These are phyloP conservation scores for Aleiodes alternator DNA, from an alignment of 2,888 invertebrate genomes.

Conservation along the genomic window DNA sequence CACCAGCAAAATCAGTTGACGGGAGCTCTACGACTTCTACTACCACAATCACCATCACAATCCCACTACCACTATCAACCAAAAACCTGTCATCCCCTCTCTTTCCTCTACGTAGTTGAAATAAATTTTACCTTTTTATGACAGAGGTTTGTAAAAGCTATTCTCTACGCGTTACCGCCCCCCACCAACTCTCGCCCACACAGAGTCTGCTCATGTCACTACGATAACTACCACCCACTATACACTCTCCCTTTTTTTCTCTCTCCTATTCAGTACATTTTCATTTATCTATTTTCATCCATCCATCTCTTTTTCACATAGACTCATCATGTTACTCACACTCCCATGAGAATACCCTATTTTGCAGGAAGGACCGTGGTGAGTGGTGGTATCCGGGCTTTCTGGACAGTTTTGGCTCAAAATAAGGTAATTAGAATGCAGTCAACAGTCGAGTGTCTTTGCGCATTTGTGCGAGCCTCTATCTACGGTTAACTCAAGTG, in stretches of 20 bases:
- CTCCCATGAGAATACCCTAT: conserved; percentile 40
- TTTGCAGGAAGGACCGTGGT: conserved; percentile 16
- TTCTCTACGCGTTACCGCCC: conserved; percentile 61
- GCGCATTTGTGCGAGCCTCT: conserved; percentile 28
- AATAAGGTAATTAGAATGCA: conserved; percentile 75
- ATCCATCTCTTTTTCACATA: conserved; percentile 37
- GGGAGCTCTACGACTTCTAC: conserved; percentile 4
- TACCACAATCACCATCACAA: conserved; percentile 8
- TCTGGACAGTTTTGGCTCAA: conserved; percentile 67
- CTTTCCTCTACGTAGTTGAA: conserved; percentile 59
- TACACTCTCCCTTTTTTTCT: conserved; percentile 32
- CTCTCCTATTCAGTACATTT: conserved; percentile 40
- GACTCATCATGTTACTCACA: conserved; percentile 1
- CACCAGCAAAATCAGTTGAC: conserved; percentile 29
- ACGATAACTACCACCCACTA: conserved; percentile 44
- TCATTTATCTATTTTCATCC: conserved; percentile 56
- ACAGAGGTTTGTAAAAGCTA: conserved; percentile 74
- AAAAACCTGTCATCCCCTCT: conserved; percentile 35
- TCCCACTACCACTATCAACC: conserved; percentile 29
- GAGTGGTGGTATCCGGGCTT: conserved; percentile 42
- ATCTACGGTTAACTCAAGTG: conserved; percentile 27
- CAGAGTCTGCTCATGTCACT: conserved; percentile 45
- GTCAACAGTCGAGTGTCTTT: conserved; percentile 60
- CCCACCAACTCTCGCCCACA: conserved; percentile 44
- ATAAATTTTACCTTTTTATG: conserved; percentile 75